phyloP scores from a whole-genome alignment of 2,113 vertebrate species.

The Odontesthes bonariensis region DNA sequence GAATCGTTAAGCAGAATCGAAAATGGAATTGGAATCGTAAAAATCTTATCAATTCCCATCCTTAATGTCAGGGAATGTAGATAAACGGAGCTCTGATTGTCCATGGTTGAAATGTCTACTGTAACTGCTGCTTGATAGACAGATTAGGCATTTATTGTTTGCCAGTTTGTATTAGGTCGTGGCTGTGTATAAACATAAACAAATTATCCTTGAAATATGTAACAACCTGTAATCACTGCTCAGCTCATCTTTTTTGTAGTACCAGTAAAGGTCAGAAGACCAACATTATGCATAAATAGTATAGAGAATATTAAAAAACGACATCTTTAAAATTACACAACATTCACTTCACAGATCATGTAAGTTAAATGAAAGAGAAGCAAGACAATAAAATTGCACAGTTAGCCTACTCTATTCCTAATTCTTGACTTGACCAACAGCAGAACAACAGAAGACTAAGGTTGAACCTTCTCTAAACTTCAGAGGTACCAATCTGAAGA shows the following conservation, averaged over 20 bases:
- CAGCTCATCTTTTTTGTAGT: constrained; percentile 33
- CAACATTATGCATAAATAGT: neutral
- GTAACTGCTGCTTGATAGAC: constrained; percentile 45
- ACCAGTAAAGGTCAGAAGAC: neutral
- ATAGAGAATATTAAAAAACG: constrained; percentile 4
- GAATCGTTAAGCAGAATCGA: too few species aligned
- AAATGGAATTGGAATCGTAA: too few species aligned
- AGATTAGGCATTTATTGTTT: constrained; percentile 68
- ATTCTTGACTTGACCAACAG: too few species aligned
- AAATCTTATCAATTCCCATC: too few species aligned
- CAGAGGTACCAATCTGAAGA: too few species aligned
- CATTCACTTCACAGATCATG: neutral
- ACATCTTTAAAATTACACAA: neutral
- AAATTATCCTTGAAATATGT: constrained; percentile 75
- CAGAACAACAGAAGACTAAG: too few species aligned
- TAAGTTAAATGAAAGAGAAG: neutral
- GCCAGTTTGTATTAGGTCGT: constrained; percentile 71
- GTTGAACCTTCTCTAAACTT: too few species aligned
- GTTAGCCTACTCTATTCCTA: too few species aligned
- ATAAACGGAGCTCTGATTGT: constrained; percentile 67
- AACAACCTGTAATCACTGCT: constrained; percentile 68
- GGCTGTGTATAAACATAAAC: constrained; percentile 65
- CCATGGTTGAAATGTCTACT: constrained; percentile 40
- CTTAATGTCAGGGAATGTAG: constrained; percentile 46
- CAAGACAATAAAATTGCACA: neutral